Percentiles rank a stretch among this genome's conserved stretches.
Conservation (phyloP, 2,797 vertebrate species). For the Semaprochilodus insignis region DNA sequence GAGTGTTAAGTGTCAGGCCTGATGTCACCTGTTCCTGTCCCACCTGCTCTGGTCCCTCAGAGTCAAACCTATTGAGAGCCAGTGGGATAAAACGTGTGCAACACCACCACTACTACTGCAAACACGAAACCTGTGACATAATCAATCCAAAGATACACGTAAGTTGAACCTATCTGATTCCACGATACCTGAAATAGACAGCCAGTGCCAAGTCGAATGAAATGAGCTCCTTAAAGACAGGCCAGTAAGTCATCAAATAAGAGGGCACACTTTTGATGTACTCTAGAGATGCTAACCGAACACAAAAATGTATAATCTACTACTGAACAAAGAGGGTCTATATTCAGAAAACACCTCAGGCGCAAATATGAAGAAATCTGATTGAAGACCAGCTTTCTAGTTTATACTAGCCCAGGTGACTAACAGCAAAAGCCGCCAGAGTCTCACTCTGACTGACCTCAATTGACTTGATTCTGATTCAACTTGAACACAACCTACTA, state of each 20-base stretch:
- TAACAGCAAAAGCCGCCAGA: background rate
- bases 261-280: background rate
- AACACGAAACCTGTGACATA: slow-evolving; percentile 9
- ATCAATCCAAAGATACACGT: background rate
- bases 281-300: background rate
- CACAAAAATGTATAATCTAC: background rate
- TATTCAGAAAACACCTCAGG: background rate
- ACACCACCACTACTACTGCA: slow-evolving; percentile 12
- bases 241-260: background rate
- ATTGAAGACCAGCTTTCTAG: no score
- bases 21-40: slow-evolving; percentile 59
- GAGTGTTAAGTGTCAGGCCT: slow-evolving; percentile 55
- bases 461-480: background rate
- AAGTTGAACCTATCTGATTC: background rate
- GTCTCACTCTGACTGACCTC: background rate
- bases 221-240: background rate
- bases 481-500: background rate
- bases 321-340: background rate
- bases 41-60: slow-evolving; percentile 62
- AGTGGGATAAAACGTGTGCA: slow-evolving; percentile 12
- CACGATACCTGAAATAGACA: background rate
- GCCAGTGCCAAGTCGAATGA: background rate
- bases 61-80: slow-evolving; percentile 33
- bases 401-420: background rate
- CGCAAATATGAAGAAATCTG: no score